Base-by-base conservation (phyloP, 2,888 invertebrate genomes). In the Dynastes tityus region DNA sequence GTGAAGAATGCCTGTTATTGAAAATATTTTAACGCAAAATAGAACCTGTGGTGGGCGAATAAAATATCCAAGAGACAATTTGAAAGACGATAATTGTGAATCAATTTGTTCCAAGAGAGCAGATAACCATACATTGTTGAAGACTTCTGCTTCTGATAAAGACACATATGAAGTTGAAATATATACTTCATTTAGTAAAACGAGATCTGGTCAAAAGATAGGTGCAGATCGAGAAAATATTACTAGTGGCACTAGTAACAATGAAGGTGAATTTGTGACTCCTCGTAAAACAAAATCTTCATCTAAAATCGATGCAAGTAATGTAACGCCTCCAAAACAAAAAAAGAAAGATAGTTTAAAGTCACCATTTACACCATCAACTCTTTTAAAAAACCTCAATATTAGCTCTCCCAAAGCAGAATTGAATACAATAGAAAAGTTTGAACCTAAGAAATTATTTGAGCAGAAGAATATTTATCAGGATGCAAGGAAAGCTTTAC, bases 291-390 rank as follows among this genome's bases (percentile, higher is more conserved):
- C 79, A 55, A 82, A 80, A 53, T 51, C 75, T 22, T n/a, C 8
- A 65, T 11, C 8, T 13, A 49, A 75, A 32, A 22, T 45, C 63
- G 79, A 78, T 65, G 13, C 29, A 51, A 78, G 55, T 11, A 51
- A 82, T 63, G 85, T 85, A 11, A 87, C 88, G 32, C 88, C 88
- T n/a, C 87, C 88, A 29, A 89, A 89, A 83, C 86, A 85, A 81
- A 84, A 78, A 78, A 87, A 85, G 82, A 76, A 76, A 58, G 85
- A 85, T 32, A 32, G 75, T 53, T 55, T 80, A 6, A 76, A 53
- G 3, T 77, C 80, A 9, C 81, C 82, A 29, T 79, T 80, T 45
- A 87, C 86, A 51, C 87, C 86, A 16, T 85, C 87, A 13, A 82
- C 83, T 29, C 81, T 87, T 61, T 78, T 87, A 6, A 83, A 81